Evolutionary conservation across 2,888 invertebrate species (phyloP), one percentile per base, ranked within the genome.

Genomic region (Apodemia mormo): DNA sequence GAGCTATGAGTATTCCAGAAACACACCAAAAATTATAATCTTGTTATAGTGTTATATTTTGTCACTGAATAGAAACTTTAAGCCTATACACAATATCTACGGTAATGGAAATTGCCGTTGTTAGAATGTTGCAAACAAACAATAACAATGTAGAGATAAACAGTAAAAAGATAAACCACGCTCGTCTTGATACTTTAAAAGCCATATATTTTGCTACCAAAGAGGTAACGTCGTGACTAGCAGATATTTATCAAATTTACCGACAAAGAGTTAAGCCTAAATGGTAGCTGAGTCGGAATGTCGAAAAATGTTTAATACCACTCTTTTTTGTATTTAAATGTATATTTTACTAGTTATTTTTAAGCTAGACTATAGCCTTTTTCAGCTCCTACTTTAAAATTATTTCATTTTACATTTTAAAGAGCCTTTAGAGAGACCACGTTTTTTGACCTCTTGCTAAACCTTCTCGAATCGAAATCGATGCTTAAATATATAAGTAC

Each of bases 191-290:
- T 75, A 72, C 77, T 79, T 75, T 78, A 77, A 76, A 73, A 76
- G 77, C 77, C 72, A 74, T 73, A 75, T 77, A 75, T 77, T 77
- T 78, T 77, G 78, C 77, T 78, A 78, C 76, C 77, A 78, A 79
- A 77, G 77, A 76, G 76, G 75, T 73, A 74, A 76, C 75, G 70
- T 77, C 77, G 77, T 76, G 77, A 77, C 76, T 72, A 74, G 75
- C 75, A 76, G 76, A 78, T 76, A 75, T 75, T 77, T 76, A 80
- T 78, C 78, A 77, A 74, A 76, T 75, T 73, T 73, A 75, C 77
- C 75, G 75, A 74, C 77, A 75, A 76, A 73, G 14, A 52, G 75
- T 73, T 75, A 74, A 75, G 78, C 78, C 74, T 79, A 79, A 76
- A 80, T 75, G 78, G 78, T 74, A 76, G 74, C 74, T 74, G 67